phyloP scores from a whole-genome alignment of 2,888 invertebrate genomes.

The Meiosimyza platycephala region DNA sequence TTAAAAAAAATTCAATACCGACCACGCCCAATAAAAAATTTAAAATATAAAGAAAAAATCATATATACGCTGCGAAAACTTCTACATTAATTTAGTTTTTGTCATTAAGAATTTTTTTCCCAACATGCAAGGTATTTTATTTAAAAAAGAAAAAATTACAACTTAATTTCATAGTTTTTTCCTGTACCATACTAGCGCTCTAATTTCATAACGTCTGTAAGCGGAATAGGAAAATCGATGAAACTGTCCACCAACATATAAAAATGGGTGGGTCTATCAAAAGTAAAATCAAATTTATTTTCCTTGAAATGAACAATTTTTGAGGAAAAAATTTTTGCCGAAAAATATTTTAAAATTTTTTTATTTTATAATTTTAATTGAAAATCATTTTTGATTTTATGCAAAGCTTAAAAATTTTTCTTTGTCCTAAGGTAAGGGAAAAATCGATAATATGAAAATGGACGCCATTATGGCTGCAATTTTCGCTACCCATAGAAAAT shows the following conservation, averaged over 20 bases:
- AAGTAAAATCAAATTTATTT: background rate
- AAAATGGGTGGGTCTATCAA: conserved; percentile 46
- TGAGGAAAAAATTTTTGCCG: background rate
- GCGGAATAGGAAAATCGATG: conserved; percentile 55
- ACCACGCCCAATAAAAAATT: conserved; percentile 8
- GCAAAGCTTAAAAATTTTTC: background rate
- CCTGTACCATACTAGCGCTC: too few species aligned
- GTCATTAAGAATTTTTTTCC: background rate
- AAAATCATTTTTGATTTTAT: too few species aligned
- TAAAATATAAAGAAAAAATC: background rate
- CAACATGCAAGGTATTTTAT: background rate
- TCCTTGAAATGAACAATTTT: background rate
- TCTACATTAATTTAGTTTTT: background rate
- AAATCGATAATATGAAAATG: conserved; percentile 65
- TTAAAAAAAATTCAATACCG: background rate
- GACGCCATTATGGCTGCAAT: conserved; percentile 62
- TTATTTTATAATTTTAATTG: background rate
- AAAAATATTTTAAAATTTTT: background rate
- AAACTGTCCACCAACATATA: conserved; percentile 35
- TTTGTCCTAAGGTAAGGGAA: conserved; percentile 51
- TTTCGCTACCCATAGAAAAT: conserved; percentile 44
- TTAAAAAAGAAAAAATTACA: background rate
- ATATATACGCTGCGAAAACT: too few species aligned
- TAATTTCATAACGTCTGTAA: background rate
- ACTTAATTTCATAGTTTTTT: background rate